phyloP scores from a whole-genome alignment of 2,113 vertebrate genomes.

The Pachyramphus minor region DNA sequence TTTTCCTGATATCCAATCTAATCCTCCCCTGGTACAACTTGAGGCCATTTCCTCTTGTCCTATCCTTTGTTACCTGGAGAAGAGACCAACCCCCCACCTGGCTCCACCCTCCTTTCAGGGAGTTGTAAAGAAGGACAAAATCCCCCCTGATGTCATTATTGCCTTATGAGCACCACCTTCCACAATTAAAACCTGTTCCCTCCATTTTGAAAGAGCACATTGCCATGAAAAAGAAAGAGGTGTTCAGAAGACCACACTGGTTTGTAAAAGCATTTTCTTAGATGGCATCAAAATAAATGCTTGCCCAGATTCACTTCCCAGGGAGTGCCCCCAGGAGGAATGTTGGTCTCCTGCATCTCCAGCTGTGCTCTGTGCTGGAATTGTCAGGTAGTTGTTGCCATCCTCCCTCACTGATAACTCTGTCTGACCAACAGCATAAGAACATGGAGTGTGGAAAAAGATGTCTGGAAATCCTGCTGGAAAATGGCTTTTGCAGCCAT shows the following conservation, averaged over 20 bases:
- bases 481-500: background rate
- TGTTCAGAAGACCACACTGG: background rate
- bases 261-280: background rate
- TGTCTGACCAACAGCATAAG: background rate
- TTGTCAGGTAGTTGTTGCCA: background rate
- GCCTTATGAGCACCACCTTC: background rate
- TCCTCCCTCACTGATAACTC: background rate
- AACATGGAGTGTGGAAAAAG: background rate
- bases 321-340: background rate
- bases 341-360: background rate
- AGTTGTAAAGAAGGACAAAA: background rate
- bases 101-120: background rate
- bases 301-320: background rate
- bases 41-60: background rate
- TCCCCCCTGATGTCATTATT: background rate
- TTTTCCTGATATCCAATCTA: background rate
- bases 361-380: background rate
- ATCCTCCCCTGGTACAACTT: background rate
- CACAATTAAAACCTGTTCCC: background rate
- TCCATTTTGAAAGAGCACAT: background rate
- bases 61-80: background rate
- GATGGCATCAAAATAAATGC: background rate
- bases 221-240: background rate
- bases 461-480: background rate
- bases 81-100: background rate